Base-by-base conservation (phyloP, 2,797 vertebrate species). In the Cossypha caffra region DNA sequence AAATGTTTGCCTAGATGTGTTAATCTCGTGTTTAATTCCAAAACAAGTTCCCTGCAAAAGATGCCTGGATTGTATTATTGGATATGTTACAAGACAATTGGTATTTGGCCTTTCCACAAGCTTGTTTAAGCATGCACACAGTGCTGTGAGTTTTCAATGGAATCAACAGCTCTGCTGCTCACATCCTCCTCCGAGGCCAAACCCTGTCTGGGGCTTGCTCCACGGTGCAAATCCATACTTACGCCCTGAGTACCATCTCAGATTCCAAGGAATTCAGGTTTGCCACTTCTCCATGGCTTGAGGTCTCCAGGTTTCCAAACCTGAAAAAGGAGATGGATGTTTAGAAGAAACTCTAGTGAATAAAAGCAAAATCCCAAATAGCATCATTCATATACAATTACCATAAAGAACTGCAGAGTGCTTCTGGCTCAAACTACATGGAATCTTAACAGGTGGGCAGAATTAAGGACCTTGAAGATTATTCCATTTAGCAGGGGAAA, bases 191-290 rank as follows among this genome's bases (percentile, higher is more conserved):
- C 66, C 51, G 43, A 12, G 5, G 50, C 4, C 16, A 3, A 81
- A 42, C 20, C 58, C 59, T 72, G 42, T 25, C 66, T 26, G 15
- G 52, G 33, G 37, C 35, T 64, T 4, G 2, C 25, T 48, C 19
- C 7, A 31, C 48, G 29, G 13, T 45, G 67, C 23, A 80, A 86
- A 92, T 28, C 17, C 33, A 51, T 23, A 98, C 98, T 98, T 91
- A 98, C 98, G 79, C 98, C 92, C 95, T 96, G 95, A 98, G 96
- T 45, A 97, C 97, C 5, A 79, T 47, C 72, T 76, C 97, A 45
- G 97, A 96, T 90, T 97, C 97, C 0, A 95, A 69, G 10, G 96
- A 97, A 73, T 92, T 97, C 55, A 89, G 91, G 73, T 55, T 94
- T 69, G 79, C 95, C 40, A 80, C 84, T 29, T 97, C 97, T 96